Evolutionary conservation across 2,113 vertebrate species (phyloP), one percentile per base, ranked within the genome.

Genomic region (Petrocephalus zakoni): DNA sequence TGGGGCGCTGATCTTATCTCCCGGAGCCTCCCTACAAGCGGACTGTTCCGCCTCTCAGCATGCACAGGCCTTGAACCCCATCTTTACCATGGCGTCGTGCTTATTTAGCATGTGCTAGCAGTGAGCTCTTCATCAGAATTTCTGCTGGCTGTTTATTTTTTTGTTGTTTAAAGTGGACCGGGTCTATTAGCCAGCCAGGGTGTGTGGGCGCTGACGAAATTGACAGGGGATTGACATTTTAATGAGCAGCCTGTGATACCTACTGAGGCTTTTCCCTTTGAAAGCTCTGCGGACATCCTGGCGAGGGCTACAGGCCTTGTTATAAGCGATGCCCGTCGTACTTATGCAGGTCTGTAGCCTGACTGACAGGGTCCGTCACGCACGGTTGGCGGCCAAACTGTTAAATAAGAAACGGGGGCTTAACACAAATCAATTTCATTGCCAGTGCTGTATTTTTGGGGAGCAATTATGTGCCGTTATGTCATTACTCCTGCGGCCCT

Each of bases 401-500:
- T 85, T 52, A 49, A 85, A 85, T 55, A 86, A 52, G 47, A 34
- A 78, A 78, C 11, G 34, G 87, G 22, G 61, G 15, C 2, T 21
- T 72, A 42, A 53, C 19, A n/a, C 51, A 88, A 56, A 75, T 88
- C 64, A 58, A 21, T 78, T 42, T 37, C 29, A 56, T 81, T 81
- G n/a, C 49, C 53, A 34, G 21, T 7, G 29, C 37, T 81, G 72
- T 78, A 34, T 19, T 56, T 56, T 25, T 78, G 22, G 9, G 89
- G 90, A 49, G 34, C n/a, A 5, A 9, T 19, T 87, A 88, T 89
- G 85, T 89, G 78, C 85, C 89, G 89, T 92, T 91, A 89, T 90
- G 89, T 78, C 58, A 49, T 49, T 90, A 89, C 88, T 90, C 90
- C 92, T 91, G 91, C 87, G 42, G 88, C 87, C 68, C 72, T 75